A percentile compares a stretch with the other conserved stretches of the same genome.
Conservation (phyloP, 2,888 invertebrate species). For the Anoncus sp. region DNA sequence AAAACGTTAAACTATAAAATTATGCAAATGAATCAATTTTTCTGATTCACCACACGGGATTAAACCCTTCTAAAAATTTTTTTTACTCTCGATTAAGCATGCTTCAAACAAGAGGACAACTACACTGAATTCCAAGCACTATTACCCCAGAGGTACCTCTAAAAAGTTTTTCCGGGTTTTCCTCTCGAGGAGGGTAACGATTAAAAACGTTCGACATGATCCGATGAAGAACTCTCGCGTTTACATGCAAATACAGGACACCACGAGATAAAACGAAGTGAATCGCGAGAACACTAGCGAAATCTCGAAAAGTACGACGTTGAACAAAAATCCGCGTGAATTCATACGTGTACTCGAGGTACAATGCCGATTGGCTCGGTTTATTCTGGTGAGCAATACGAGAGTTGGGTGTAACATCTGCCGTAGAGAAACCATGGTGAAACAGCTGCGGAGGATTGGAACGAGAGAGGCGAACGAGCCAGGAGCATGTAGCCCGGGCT, state of each 20-base stretch:
- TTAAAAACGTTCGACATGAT: neutral
- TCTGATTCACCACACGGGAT: too few species aligned
- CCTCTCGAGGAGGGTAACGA: too few species aligned
- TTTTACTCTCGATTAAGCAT: neutral
- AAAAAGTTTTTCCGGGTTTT: too few species aligned
- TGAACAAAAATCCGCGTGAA: slow-evolving; percentile 48
- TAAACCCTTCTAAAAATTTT: too few species aligned
- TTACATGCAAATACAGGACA: slow-evolving; percentile 7
- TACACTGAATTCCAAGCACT: too few species aligned
- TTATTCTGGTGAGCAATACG: slow-evolving; percentile 66
- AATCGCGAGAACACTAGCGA: slow-evolving; percentile 32
- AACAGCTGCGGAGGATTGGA: slow-evolving; percentile 76
- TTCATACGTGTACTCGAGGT: slow-evolving; percentile 55
- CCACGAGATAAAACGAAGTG: slow-evolving; percentile 12
- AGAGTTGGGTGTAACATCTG: slow-evolving; percentile 76
- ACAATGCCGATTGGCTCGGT: slow-evolving; percentile 67
- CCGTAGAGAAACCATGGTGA: slow-evolving; percentile 73
- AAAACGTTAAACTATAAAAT: too few species aligned
- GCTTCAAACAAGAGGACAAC: too few species aligned
- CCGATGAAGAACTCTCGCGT: slow-evolving; percentile 10
- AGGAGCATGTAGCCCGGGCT: slow-evolving; percentile 62
- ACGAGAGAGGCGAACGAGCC: slow-evolving; percentile 59
- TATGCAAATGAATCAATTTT: too few species aligned
- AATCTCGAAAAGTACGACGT: slow-evolving; percentile 29
- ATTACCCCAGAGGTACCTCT: too few species aligned